Base-by-base conservation (phyloP, 2,888 invertebrate genomes). In the Luffia ferchaultella region DNA sequence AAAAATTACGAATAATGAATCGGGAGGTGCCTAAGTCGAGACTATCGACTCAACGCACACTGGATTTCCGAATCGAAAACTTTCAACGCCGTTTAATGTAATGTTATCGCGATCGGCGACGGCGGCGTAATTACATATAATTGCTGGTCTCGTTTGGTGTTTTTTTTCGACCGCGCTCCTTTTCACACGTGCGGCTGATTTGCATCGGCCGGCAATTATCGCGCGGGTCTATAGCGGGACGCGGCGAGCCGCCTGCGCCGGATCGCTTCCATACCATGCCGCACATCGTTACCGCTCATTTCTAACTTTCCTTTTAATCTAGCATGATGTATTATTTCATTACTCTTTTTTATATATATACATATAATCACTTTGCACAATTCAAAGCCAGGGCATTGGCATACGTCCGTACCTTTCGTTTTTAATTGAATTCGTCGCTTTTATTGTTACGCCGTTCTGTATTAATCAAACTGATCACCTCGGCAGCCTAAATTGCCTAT, bases 381-480 rank as follows among this genome's bases (percentile, higher is more conserved):
- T 79, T 78, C 75, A 83, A 86, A 90, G 93, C 93, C 93, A 93
- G 93, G 93, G 93, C 93, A 93, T 93, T 93, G 93, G 93, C 93
- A 92, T 87, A 84, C 78, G 78, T 74, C 19, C 19, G 46, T 80
- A 79, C 77, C 72, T 76, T 79, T 73, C 76, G 70, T 71, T 76
- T 78, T 73, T 75, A 80, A 82, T 78, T 78, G 77, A 82, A 82
- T 79, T 72, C 71, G 70, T 75, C 71, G 70, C n/a, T 75, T 79
- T 76, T 77, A 78, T 79, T 77, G 77, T 80, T 78, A 71, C 73
- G 70, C 69, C 64, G 73, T 75, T 75, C 70, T 70, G 77, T 72
- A 80, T 83, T 80, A 80, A 83, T 82, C 82, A 80, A 80, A 80
- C 74, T 79, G 80, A 82, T 77, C 79, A 79, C 78, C 68, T 68